Evolutionary conservation across 2,888 invertebrate species (phyloP).

Genomic region (Lysandra coridon): DNA sequence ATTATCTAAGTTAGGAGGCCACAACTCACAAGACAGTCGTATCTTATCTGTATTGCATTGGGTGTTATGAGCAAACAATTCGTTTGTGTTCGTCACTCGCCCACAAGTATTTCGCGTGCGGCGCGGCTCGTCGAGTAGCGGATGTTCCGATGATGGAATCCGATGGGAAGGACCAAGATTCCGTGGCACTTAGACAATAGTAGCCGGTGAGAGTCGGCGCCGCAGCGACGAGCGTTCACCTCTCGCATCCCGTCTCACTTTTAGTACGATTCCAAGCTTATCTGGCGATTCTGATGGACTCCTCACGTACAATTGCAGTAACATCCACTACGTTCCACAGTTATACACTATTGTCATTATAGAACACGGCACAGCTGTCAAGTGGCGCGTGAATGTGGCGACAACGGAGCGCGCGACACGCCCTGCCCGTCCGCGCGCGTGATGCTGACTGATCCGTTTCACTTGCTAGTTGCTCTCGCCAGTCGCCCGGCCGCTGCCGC

Average conservation of each 20-base stretch:
- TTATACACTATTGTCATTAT: constrained; percentile 63
- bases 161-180: constrained; percentile 79
- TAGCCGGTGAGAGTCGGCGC: constrained; percentile 77
- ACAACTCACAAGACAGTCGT: constrained; percentile 47
- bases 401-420: constrained; percentile 51
- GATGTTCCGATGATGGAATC: constrained; percentile 74
- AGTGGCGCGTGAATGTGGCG: constrained; percentile 71
- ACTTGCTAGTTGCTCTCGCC: constrained; percentile 43
- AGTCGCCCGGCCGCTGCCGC: constrained; percentile 43
- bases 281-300: constrained; percentile 47
- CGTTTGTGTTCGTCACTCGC: constrained; percentile 55
- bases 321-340: constrained; percentile 67
- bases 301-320: constrained; percentile 57
- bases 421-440: constrained; percentile 67
- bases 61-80: constrained; percentile 50
- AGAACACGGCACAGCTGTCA: constrained; percentile 70
- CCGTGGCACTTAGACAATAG: constrained; percentile 79
- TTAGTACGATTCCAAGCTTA: constrained; percentile 52
- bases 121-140: constrained; percentile 65
- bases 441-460: constrained; percentile 75
- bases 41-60: constrained; percentile 67
- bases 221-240: constrained; percentile 78
- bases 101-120: constrained; percentile 63
- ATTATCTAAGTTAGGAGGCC: constrained; percentile 18
- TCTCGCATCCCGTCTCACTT: constrained; percentile 68